Percentiles rank a stretch among this genome's conserved stretches.
phyloP scores from a whole-genome alignment of 2,888 invertebrate genomes.

The Imbricaverruca yamaguchii region DNA sequence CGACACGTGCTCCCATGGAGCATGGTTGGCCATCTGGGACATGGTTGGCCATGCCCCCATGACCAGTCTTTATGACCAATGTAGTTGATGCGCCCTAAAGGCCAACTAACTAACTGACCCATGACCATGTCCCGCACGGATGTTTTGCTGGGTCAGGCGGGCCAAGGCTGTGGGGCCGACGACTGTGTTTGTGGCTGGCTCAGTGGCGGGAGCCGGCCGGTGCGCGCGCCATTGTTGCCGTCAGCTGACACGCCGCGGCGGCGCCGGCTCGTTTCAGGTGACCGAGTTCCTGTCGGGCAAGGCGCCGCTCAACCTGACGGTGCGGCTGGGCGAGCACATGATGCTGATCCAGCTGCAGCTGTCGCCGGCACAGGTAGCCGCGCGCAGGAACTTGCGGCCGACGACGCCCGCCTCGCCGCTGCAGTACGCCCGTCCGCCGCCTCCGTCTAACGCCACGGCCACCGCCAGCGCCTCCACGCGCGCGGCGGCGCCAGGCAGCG shows the following conservation, averaged over 20 bases:
- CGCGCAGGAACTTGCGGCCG: constrained; percentile 35
- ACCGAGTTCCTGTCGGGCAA: constrained; percentile 93
- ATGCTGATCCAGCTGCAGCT: constrained; percentile 93
- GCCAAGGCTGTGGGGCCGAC: neutral
- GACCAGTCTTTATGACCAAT: too few species aligned
- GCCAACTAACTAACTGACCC: too few species aligned
- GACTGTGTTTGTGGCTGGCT: neutral
- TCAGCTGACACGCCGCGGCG: neutral
- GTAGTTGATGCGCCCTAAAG: too few species aligned
- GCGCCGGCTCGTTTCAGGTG: constrained; percentile 49
- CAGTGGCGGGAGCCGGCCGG: neutral
- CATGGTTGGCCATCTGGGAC: too few species aligned
- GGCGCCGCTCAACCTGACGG: constrained; percentile 85
- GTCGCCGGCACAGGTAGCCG: constrained; percentile 66
- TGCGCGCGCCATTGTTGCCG: neutral
- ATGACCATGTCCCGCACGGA: too few species aligned
- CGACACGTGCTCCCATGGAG: too few species aligned
- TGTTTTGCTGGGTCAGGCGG: too few species aligned
- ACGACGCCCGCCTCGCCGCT: constrained; percentile 27
- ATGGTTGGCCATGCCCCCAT: too few species aligned
- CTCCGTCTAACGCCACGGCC: constrained; percentile 21
- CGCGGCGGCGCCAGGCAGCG: constrained; percentile 28
- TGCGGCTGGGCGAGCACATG: constrained; percentile 94
- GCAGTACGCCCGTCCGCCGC: constrained; percentile 24
- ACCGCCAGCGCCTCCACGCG: constrained; percentile 31